Conservation (phyloP, 1,140 invertebrate species). For the Sitobion miscanthi region DNA sequence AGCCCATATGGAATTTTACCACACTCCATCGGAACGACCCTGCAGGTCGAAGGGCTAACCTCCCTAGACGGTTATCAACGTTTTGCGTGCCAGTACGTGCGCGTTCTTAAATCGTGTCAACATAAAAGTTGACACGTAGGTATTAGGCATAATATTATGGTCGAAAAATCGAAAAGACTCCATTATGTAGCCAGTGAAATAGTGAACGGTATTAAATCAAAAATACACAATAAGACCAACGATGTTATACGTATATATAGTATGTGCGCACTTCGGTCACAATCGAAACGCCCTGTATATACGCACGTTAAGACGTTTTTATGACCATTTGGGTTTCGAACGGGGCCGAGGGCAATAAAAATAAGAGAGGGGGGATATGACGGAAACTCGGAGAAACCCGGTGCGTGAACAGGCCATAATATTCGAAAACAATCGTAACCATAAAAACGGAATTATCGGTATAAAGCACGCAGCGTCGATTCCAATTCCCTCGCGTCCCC, state of each 20-base stretch:
- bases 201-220: not conserved
- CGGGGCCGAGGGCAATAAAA: not conserved
- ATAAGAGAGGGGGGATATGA: not conserved
- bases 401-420: not conserved
- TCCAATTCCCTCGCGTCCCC: conserved; percentile 20
- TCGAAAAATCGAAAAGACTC: not conserved
- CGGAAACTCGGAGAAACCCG: not conserved
- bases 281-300: not conserved
- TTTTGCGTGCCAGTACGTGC: not conserved
- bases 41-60: no score
- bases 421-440: conserved; percentile 39
- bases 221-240: not conserved
- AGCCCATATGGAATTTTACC: no score
- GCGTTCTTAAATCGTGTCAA: not conserved
- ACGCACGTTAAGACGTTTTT: not conserved
- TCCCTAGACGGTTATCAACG: no score
- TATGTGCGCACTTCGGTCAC: not conserved
- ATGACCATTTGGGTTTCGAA: not conserved
- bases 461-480: conserved; percentile 29
- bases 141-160: no score
- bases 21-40: no score
- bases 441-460: conserved; percentile 35
- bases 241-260: not conserved
- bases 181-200: not conserved
- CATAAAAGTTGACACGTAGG: not conserved